Conservation (phyloP, 2,113 vertebrate genomes). For the Limanda limanda region DNA sequence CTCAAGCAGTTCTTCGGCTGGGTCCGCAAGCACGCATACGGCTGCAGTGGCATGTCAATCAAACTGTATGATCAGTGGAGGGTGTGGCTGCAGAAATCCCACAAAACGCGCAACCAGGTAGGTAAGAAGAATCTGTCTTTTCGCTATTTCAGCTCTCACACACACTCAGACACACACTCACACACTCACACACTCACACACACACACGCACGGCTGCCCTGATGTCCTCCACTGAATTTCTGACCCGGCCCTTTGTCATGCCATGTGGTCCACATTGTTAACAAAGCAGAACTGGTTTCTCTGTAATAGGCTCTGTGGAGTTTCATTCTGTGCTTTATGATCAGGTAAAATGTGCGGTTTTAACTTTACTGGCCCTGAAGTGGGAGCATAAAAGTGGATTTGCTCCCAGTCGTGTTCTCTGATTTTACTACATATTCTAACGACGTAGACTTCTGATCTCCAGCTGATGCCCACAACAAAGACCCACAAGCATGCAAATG, state of each 20-base stretch:
- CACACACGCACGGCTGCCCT: constrained; percentile 22
- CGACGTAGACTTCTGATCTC: constrained; percentile 62
- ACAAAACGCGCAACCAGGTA: constrained; percentile 96
- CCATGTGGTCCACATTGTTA: constrained; percentile 57
- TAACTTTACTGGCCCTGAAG: constrained; percentile 61
- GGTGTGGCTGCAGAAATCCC: constrained; percentile 95
- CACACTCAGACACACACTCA: neutral
- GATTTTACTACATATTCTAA: constrained; percentile 74
- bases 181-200: neutral
- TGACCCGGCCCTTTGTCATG: constrained; percentile 48
- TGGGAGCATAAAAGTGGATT: constrained; percentile 51
- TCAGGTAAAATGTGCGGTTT: constrained; percentile 75
- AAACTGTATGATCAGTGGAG: constrained; percentile 97
- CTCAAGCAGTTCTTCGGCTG: constrained; percentile 97
- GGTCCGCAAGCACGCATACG: constrained; percentile 92
- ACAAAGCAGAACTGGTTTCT: constrained; percentile 38
- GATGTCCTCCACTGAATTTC: constrained; percentile 47
- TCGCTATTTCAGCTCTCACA: neutral
- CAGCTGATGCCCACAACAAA: constrained; percentile 77
- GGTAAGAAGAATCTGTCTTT: constrained; percentile 78
- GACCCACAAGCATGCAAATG: constrained; percentile 63
- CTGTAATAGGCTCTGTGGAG: constrained; percentile 49
- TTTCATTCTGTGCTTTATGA: constrained; percentile 59
- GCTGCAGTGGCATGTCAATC: constrained; percentile 94
- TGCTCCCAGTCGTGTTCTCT: constrained; percentile 52